A percentile compares a stretch with the other conserved stretches of the same genome.
Evolutionary conservation across 2,888 invertebrate genomes (phyloP).

Genomic region (Prenolepis imparis): DNA sequence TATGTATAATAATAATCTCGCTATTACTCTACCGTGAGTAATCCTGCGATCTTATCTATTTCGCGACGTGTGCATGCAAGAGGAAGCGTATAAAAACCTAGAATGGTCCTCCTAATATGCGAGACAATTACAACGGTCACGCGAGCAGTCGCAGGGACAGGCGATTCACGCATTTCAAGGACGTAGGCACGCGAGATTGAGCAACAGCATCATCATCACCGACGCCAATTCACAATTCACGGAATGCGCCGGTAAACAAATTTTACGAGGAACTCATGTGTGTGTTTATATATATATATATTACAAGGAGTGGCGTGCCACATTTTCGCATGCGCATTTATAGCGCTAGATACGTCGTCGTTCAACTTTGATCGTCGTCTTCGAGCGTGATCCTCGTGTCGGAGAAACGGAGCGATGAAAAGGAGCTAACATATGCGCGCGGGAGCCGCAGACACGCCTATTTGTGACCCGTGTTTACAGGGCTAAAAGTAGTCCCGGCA

Average conservation of each 20-base stretch:
- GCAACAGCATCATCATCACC: not conserved
- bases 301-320: too few relatives aligned
- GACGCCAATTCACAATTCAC: not conserved
- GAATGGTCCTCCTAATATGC: not conserved
- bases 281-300: not conserved
- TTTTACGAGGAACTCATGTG: not conserved
- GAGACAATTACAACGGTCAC: slow-evolving; percentile 22
- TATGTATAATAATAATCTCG: not conserved
- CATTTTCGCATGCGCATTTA: not conserved
- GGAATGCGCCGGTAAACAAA: not conserved
- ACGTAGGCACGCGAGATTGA: not conserved
- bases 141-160: not conserved
- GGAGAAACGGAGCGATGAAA: not conserved
- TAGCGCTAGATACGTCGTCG: not conserved
- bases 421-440: not conserved
- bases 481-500: not conserved
- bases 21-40: not conserved
- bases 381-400: not conserved
- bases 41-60: not conserved
- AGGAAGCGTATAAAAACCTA: slow-evolving; percentile 18
- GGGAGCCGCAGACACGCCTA: not conserved
- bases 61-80: not conserved
- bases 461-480: not conserved
- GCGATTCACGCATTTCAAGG: slow-evolving; percentile 18
- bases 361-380: not conserved